Percentiles rank a stretch among this genome's conserved stretches.
Evolutionary conservation across 92 coral and sea anemone species (phyloP).

Genomic region (Epizoanthus illoricatus): DNA sequence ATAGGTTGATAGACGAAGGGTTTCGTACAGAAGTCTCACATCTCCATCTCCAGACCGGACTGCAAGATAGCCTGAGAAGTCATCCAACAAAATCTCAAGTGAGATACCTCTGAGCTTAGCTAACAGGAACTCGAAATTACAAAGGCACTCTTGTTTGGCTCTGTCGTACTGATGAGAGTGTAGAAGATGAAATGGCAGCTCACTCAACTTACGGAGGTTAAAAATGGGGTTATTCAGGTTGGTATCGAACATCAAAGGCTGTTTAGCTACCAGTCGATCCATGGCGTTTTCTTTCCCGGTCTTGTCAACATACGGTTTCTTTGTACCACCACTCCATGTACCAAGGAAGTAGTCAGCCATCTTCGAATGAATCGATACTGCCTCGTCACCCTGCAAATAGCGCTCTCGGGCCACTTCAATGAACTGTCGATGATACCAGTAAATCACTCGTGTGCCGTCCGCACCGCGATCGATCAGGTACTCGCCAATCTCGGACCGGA

Average conservation of each 20-base stretch:
- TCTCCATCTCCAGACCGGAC: slow-evolving; percentile 77
- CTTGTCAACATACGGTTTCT: slow-evolving; percentile 86
- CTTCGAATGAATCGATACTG: slow-evolving; percentile 70
- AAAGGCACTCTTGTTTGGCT: slow-evolving; percentile 76
- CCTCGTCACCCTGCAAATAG: slow-evolving; percentile 65
- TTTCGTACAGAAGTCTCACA: slow-evolving; percentile 79
- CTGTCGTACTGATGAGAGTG: slow-evolving; percentile 63
- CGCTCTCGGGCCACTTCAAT: slow-evolving; percentile 90
- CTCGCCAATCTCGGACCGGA: slow-evolving; percentile 89
- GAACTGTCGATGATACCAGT: slow-evolving; percentile 98
- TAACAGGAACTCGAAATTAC: slow-evolving; percentile 85
- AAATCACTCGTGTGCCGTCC: slow-evolving; percentile 90
- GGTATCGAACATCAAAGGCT: slow-evolving; percentile 83
- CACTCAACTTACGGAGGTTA: slow-evolving; percentile 87
- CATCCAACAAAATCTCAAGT: slow-evolving; percentile 64
- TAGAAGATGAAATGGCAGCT: slow-evolving; percentile 86
- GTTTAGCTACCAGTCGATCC: slow-evolving; percentile 86
- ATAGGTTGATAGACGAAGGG: slow-evolving; percentile 74
- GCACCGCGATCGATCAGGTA: slow-evolving; percentile 95
- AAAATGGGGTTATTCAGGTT: slow-evolving; percentile 71
- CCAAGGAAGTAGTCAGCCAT: slow-evolving; percentile 94
- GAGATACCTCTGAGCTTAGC: slow-evolving; percentile 89
- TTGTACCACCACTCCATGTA: slow-evolving; percentile 81
- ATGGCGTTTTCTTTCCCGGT: slow-evolving; percentile 71
- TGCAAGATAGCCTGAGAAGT: slow-evolving; percentile 69